Percentiles rank a stretch among this genome's conserved stretches.
Conservation (phyloP, 1,140 invertebrate genomes). For the Trichomalopsis sarcophagae region DNA sequence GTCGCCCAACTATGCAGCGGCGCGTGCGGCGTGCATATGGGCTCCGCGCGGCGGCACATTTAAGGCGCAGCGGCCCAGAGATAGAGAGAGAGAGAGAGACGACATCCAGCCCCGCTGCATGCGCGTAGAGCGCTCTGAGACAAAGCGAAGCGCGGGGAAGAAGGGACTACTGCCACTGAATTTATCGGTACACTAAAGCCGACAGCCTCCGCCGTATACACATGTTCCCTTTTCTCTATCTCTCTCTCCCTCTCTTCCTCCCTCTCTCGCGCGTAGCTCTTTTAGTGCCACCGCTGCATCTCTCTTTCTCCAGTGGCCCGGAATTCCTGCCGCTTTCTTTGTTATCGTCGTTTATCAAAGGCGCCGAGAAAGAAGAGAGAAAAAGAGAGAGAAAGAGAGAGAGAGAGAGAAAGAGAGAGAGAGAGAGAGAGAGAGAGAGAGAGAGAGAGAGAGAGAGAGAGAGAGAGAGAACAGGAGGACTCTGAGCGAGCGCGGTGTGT, state of each 20-base stretch:
- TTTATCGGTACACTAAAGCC: conserved; percentile 60
- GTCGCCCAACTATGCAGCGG: conserved; percentile 35
- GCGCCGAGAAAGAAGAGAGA: not conserved
- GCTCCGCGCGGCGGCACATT: not conserved
- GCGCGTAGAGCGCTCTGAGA: not conserved
- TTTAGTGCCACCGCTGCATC: not conserved
- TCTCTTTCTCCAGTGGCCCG: not conserved
- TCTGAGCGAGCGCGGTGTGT: not conserved
- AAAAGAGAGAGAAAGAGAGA: not conserved
- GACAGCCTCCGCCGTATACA: conserved; percentile 44
- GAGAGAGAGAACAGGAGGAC: not conserved
- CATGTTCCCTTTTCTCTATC: conserved; percentile 10
- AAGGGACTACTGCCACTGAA: conserved; percentile 43
- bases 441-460: too few relatives aligned
- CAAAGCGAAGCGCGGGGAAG: not conserved
- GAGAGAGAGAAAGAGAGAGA: not conserved
- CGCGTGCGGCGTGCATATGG: not conserved
- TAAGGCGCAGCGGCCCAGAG: conserved; percentile 21
- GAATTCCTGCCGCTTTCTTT: conserved; percentile 26
- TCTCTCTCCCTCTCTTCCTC: too few relatives aligned
- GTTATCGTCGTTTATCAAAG: conserved; percentile 30
- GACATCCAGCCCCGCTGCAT: not conserved
- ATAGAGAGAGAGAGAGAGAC: too few relatives aligned
- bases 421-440: conserved; percentile 4
- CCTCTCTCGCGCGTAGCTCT: too few relatives aligned